Percentiles rank a stretch among this genome's conserved stretches.
These are phyloP conservation scores for Hemiscyllium ocellatum DNA, from an alignment of 2,113 vertebrate species.

Conservation along the genomic window DNA sequence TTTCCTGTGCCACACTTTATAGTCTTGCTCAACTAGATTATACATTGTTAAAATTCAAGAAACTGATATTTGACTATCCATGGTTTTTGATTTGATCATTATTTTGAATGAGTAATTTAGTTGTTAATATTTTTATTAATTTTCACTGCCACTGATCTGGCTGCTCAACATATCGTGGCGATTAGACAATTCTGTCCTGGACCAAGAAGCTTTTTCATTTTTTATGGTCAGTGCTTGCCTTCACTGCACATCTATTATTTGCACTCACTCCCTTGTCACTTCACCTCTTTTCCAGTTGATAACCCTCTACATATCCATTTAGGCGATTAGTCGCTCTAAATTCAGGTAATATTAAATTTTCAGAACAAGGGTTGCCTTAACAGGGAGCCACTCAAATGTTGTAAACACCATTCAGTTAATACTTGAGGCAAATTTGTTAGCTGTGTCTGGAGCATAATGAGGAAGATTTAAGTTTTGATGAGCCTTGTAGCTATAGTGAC, in stretches of 20 bases:
- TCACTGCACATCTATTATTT: constrained; percentile 56
- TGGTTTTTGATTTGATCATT: background rate
- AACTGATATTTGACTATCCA: background rate
- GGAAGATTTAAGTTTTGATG: background rate
- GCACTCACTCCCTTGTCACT: constrained; percentile 44
- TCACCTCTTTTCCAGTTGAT: constrained; percentile 48
- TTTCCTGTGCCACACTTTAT: too few relatives aligned
- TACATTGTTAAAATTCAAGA: background rate
- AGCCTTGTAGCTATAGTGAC: constrained; percentile 38
- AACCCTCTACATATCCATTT: constrained; percentile 54
- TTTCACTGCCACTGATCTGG: background rate
- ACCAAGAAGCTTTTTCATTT: background rate
- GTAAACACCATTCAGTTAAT: constrained; percentile 49
- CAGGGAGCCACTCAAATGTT: constrained; percentile 41
- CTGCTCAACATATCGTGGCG: background rate
- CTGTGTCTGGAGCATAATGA: constrained; percentile 44
- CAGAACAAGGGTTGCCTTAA: constrained; percentile 38
- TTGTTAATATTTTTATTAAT: background rate
- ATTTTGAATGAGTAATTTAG: background rate
- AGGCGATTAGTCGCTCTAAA: constrained; percentile 55
- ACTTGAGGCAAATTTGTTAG: constrained; percentile 51
- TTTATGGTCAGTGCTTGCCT: constrained; percentile 48
- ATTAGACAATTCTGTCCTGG: background rate
- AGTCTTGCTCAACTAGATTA: background rate
- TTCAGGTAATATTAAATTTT: constrained; percentile 49